These are phyloP conservation scores for Melieria omissa DNA, from an alignment of 2,888 invertebrate genomes.

Conservation along the genomic window DNA sequence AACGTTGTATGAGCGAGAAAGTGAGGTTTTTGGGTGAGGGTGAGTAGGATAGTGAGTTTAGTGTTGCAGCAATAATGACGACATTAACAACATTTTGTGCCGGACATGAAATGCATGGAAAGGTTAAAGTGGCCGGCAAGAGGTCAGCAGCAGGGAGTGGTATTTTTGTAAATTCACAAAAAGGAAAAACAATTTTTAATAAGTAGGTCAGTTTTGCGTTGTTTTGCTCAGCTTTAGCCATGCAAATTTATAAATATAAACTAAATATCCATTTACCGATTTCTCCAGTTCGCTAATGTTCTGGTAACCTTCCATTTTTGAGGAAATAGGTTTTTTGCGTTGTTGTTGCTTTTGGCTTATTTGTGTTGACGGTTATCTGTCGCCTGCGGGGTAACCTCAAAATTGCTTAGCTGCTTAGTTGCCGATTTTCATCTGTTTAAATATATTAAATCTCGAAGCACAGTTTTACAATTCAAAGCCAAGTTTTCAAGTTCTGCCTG, in stretches of 20 bases:
- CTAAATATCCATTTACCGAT: slow-evolving; percentile 52
- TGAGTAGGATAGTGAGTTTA: slow-evolving; percentile 19
- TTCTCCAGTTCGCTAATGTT: slow-evolving; percentile 61
- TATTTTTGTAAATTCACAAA: slow-evolving; percentile 9
- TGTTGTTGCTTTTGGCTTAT: neutral
- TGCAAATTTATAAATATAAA: slow-evolving; percentile 30
- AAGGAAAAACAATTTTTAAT: slow-evolving; percentile 10
- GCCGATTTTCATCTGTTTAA: no score
- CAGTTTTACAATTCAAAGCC: no score
- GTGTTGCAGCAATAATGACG: slow-evolving; percentile 22
- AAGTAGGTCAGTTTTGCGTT: slow-evolving; percentile 42
- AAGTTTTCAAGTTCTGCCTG: no score
- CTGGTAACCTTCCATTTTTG: slow-evolving; percentile 49
- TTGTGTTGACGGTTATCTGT: no score
- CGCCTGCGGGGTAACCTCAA: no score
- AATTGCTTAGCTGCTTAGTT: no score
- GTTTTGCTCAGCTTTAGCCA: slow-evolving; percentile 28
- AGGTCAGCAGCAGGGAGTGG: neutral
- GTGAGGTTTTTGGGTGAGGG: neutral
- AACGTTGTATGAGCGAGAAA: neutral
- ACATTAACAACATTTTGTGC: slow-evolving; percentile 26
- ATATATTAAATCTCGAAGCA: no score
- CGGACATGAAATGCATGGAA: slow-evolving; percentile 1
- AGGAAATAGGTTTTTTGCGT: neutral
- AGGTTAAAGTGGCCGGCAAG: neutral